A percentile compares a stretch with the other conserved stretches of the same genome.
Conservation (phyloP, 2,888 invertebrate species). For the Amiota mariae region DNA sequence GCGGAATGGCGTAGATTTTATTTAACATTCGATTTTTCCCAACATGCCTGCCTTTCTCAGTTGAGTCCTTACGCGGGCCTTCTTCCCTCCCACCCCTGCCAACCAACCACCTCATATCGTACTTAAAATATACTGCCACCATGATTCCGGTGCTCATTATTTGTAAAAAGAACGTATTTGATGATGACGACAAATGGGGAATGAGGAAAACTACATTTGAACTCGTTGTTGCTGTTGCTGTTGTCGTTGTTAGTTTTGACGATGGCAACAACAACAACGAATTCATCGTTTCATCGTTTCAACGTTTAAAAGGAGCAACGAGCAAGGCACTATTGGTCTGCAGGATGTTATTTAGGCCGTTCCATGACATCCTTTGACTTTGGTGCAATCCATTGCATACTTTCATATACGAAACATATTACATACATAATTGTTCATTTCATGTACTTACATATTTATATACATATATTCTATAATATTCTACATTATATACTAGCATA, state of each 20-base stretch:
- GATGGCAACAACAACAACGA: not conserved
- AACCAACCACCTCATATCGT: not conserved
- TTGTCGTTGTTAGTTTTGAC: slow-evolving; percentile 2
- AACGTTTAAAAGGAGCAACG: not conserved
- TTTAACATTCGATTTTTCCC: slow-evolving; percentile 29
- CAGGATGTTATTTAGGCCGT: slow-evolving; percentile 25
- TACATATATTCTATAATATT: not conserved
- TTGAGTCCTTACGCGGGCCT: not conserved
- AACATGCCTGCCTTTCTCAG: not conserved
- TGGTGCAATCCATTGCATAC: slow-evolving; percentile 4
- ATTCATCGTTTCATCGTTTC: too few relatives aligned
- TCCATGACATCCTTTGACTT: slow-evolving; percentile 1
- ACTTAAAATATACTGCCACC: too few relatives aligned
- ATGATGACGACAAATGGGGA: not conserved
- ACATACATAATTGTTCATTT: not conserved
- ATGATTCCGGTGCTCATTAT: too few relatives aligned
- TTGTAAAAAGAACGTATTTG: too few relatives aligned
- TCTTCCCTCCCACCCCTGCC: not conserved
- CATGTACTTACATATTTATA: not conserved
- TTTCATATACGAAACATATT: not conserved
- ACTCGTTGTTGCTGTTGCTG: not conserved
- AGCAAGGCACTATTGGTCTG: not conserved
- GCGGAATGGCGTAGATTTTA: not conserved
- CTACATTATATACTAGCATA: not conserved
- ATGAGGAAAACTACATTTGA: not conserved